Evolutionary conservation across 2,113 vertebrate genomes (phyloP), one percentile per base, ranked within the genome.

Genomic region (Ondatra zibethicus): DNA sequence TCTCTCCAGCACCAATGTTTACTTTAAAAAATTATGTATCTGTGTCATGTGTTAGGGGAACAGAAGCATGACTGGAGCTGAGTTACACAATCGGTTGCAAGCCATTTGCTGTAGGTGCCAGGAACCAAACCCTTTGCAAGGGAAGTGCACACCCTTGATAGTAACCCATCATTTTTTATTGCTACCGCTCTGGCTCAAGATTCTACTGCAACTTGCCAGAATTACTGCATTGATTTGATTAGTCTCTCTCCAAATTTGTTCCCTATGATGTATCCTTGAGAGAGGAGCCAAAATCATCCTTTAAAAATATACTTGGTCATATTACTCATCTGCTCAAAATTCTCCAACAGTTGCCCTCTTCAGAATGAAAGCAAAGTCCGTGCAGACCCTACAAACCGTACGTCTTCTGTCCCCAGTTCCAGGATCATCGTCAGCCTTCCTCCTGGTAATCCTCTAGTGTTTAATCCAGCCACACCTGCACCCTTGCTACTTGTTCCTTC

Each of bases 201-300:
- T 25, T n/a, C 6, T 23, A 16, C 23, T 29, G 55, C 80, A 39
- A 14, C 63, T 63, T 80, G 33, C 61, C 75, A 68, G 68, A 86
- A 66, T 90, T 87, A 52, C 39, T 70, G 65, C 31, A 91, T 85
- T 58, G 72, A 42, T 42, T 65, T 82, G 33, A 8, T 81, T 78
- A 63, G 72, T 65, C 5, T 70, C 4, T 29, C 82, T 68, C 76
- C 23, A 73, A 19, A 29, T 63, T 16, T 87, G 80, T 11, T 78
- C n/a, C 50, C n/a, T 76, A 25, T 87, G 29, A 73, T 31, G 33
- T 65, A 29, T 68, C 39, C 47, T 42, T 65, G 31, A 84, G 10
- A 92, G 13, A 82, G 36, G 33, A 88, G 68, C 27, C 91, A 45
- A 93, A 73, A 77, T n/a, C 80, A 94, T 45, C 86, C 63, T 82